phyloP scores from a whole-genome alignment of 2,797 vertebrate genomes.

The Scleropages formosus region DNA sequence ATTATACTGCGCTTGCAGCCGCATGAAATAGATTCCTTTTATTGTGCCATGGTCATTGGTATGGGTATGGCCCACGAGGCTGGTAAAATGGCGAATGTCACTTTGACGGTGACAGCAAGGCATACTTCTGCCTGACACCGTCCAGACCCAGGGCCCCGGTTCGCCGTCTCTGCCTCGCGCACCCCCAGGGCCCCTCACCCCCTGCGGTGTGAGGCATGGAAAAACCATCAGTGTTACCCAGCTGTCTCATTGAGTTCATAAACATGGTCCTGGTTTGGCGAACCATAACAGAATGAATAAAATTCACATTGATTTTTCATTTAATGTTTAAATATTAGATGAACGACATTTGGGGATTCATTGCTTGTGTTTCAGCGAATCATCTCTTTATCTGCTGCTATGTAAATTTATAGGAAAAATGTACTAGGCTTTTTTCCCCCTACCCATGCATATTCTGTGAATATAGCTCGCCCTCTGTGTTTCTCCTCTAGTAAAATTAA shows the following conservation, averaged over 20 bases:
- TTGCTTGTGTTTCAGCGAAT: too few relatives aligned
- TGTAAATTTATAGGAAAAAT: too few relatives aligned
- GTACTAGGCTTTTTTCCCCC: too few relatives aligned
- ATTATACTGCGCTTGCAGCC: neutral
- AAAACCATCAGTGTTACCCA: conserved; percentile 49
- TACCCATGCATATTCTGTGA: too few relatives aligned
- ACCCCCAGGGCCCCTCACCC: too few relatives aligned
- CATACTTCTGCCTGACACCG: neutral
- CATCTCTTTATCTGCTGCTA: too few relatives aligned
- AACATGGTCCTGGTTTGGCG: neutral
- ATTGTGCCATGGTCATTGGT: neutral
- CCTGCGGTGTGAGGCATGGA: conserved; percentile 4
- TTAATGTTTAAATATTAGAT: too few relatives aligned
- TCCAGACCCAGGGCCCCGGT: too few relatives aligned
- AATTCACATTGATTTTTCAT: neutral
- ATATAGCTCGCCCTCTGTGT: too few relatives aligned
- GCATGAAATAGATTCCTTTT: neutral
- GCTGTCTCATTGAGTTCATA: neutral
- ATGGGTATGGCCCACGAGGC: neutral
- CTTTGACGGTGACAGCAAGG: conserved; percentile 65
- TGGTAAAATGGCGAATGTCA: neutral
- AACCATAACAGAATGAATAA: conserved; percentile 7
- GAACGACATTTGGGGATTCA: too few relatives aligned
- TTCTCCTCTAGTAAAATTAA: too few relatives aligned
- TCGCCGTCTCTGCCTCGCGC: too few relatives aligned